A percentile compares a stretch with the other conserved stretches of the same genome.
Evolutionary conservation across 2,888 invertebrate genomes (phyloP).

Genomic region (Hemaris fuciformis): DNA sequence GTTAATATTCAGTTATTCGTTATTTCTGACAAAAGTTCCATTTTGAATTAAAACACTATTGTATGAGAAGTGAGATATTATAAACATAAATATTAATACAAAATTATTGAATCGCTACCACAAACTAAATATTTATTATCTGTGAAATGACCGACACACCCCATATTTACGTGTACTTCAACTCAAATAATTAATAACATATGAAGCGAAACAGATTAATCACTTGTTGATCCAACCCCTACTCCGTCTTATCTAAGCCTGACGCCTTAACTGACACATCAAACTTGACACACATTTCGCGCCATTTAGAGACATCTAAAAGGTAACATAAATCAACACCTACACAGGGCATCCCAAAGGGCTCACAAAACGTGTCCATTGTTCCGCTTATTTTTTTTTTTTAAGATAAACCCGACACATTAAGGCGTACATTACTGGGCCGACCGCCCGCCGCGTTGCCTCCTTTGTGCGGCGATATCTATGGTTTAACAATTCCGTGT

Average conservation of each 20-base stretch:
- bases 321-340: slow-evolving; percentile 35
- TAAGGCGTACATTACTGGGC: slow-evolving; percentile 33
- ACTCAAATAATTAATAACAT: background rate
- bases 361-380: slow-evolving; percentile 39
- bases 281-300: slow-evolving; percentile 18
- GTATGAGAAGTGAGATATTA: too few relatives aligned
- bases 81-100: too few relatives aligned
- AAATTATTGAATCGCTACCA: too few relatives aligned
- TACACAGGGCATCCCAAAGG: slow-evolving; percentile 28
- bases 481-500: background rate
- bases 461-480: slow-evolving; percentile 24
- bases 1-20: too few relatives aligned
- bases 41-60: too few relatives aligned
- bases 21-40: too few relatives aligned
- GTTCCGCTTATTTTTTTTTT: slow-evolving; percentile 45
- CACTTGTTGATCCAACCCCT: background rate
- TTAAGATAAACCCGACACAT: slow-evolving; percentile 45
- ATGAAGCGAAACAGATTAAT: background rate
- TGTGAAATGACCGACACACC: background rate
- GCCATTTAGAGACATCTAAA: slow-evolving; percentile 13
- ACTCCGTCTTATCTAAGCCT: too few relatives aligned
- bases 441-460: slow-evolving; percentile 33
- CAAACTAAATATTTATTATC: background rate
- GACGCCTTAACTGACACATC: slow-evolving; percentile 1
- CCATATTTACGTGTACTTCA: too few relatives aligned